These are phyloP conservation scores for Chrysomela aeneicollis DNA, from an alignment of 2,888 invertebrate genomes.

Conservation along the genomic window DNA sequence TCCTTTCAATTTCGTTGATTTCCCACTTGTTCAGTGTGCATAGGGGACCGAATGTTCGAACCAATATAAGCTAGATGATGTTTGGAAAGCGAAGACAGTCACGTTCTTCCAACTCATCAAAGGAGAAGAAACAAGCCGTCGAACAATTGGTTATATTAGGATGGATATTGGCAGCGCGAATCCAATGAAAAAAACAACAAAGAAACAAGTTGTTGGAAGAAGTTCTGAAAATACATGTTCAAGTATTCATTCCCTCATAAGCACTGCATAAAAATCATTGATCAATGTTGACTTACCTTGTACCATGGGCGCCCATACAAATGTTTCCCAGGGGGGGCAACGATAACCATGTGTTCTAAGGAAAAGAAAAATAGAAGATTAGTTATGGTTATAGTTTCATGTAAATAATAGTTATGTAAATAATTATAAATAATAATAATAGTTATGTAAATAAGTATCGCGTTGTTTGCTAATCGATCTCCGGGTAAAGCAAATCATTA, in stretches of 20 bases:
- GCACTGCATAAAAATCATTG: background rate
- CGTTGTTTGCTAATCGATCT: too few relatives aligned
- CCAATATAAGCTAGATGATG: background rate
- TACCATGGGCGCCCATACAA: constrained; percentile 45
- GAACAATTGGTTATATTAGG: too few relatives aligned
- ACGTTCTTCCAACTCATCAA: background rate
- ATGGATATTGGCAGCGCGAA: too few relatives aligned
- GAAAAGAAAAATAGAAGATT: constrained; percentile 18
- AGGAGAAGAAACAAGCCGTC: background rate
- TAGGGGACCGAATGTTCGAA: background rate
- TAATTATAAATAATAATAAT: too few relatives aligned
- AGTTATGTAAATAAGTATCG: too few relatives aligned
- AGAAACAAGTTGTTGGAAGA: too few relatives aligned
- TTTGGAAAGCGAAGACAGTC: background rate
- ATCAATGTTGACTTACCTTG: constrained; percentile 33
- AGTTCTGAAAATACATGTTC: background rate
- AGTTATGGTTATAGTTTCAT: background rate
- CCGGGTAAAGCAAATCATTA: too few relatives aligned
- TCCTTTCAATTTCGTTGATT: background rate
- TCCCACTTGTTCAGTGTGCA: background rate
- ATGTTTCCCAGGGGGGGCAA: constrained; percentile 43
- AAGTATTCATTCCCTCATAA: background rate
- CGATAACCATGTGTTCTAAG: constrained; percentile 43
- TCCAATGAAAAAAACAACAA: too few relatives aligned
- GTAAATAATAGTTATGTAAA: too few relatives aligned